These are phyloP conservation scores for Illadopsis cleaveri DNA, from an alignment of 2,113 vertebrate species.

Conservation along the genomic window DNA sequence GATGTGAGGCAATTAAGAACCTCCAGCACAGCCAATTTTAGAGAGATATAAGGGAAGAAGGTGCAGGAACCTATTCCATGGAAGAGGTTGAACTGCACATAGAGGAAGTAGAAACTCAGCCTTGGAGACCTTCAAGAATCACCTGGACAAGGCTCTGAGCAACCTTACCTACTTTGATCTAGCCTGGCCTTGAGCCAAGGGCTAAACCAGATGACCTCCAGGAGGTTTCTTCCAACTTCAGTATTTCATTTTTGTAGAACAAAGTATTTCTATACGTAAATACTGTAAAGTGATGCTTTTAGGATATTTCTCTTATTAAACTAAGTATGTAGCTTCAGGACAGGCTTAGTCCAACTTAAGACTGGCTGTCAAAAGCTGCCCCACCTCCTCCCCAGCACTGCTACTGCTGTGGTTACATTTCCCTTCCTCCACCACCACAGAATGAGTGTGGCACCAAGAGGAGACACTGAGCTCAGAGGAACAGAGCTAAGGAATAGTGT, in stretches of 20 bases:
- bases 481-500: neutral
- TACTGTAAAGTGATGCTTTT: neutral
- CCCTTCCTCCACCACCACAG: neutral
- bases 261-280: neutral
- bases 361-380: neutral
- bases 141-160: neutral
- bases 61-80: neutral
- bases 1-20: neutral
- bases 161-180: neutral
- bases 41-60: rapidly evolving
- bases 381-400: neutral
- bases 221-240: neutral
- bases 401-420: neutral
- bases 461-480: neutral
- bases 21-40: neutral
- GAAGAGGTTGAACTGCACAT: rapidly evolving
- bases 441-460: neutral
- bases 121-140: neutral
- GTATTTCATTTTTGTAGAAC: neutral
- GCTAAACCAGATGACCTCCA: neutral
- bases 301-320: neutral
- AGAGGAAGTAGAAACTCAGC: neutral
- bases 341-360: neutral
- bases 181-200: neutral
- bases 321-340: rapidly evolving